phyloP scores from a whole-genome alignment of 2,888 invertebrate species.

The Dryomyza anilis region DNA sequence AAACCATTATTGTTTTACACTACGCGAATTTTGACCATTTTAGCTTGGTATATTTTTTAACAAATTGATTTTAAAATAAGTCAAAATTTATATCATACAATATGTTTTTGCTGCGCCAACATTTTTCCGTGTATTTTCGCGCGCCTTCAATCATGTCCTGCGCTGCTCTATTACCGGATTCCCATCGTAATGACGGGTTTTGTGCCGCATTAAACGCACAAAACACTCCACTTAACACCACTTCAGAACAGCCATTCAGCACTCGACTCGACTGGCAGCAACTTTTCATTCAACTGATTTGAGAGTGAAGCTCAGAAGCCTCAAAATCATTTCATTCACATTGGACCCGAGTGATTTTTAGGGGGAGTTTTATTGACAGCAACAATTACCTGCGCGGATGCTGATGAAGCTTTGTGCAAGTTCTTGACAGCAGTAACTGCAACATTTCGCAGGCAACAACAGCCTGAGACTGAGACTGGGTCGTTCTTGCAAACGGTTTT shows the following conservation, averaged over 20 bases:
- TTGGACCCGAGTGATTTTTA: conserved; percentile 33
- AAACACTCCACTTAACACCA: conserved; percentile 26
- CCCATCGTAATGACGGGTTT: conserved; percentile 40
- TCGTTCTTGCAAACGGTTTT: no score
- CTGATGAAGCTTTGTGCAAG: conserved; percentile 14
- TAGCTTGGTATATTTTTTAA: no score
- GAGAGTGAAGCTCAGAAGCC: conserved; percentile 17
- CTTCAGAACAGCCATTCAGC: conserved; percentile 27
- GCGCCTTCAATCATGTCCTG: conserved; percentile 18
- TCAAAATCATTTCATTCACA: conserved; percentile 10
- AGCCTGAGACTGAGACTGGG: not conserved
- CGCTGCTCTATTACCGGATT: conserved; percentile 38
- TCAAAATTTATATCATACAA: no score
- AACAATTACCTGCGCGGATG: conserved; percentile 49
- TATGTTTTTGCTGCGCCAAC: not conserved
- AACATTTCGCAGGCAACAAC: not conserved
- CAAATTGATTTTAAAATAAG: no score
- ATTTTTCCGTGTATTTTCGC: not conserved
- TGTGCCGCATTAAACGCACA: conserved; percentile 26
- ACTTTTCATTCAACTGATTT: not conserved
- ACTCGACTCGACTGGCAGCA: not conserved
- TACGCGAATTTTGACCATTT: no score
- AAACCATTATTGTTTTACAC: no score
- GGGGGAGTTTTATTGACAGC: conserved; percentile 60
- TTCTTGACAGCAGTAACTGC: conserved; percentile 20